Conservation (phyloP, 2,888 invertebrate genomes). For the Sympetrum striolatum region DNA sequence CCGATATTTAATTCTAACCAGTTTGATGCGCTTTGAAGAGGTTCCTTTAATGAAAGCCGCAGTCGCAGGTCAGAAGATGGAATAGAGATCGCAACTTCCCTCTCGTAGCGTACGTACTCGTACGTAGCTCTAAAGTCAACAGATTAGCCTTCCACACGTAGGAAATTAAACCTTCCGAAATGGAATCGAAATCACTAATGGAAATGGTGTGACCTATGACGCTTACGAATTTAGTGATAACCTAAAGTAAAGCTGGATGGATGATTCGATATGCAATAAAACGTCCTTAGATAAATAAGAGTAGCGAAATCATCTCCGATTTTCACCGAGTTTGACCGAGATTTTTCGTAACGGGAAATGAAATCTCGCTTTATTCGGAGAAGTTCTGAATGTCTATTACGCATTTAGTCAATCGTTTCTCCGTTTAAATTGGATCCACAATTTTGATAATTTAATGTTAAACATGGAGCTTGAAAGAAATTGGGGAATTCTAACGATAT, state of each 20-base stretch:
- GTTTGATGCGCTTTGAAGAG: neutral
- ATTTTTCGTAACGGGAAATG: too few relatives aligned
- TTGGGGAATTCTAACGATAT: too few relatives aligned
- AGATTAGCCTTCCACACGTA: slow-evolving; percentile 11
- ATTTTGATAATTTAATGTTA: too few relatives aligned
- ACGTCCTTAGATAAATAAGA: neutral
- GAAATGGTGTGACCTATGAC: neutral
- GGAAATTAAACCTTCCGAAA: slow-evolving; percentile 30
- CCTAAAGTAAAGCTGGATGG: neutral
- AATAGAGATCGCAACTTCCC: neutral
- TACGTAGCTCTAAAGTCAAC: slow-evolving; percentile 16
- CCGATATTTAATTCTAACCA: neutral
- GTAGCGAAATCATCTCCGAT: neutral
- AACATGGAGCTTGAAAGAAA: too few relatives aligned
- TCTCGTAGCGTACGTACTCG: too few relatives aligned
- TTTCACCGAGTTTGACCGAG: too few relatives aligned
- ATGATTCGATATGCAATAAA: neutral
- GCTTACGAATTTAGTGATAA: neutral
- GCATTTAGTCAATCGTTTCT: too few relatives aligned
- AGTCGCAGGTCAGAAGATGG: neutral
- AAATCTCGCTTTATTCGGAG: too few relatives aligned
- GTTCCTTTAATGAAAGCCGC: neutral
- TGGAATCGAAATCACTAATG: slow-evolving; percentile 34
- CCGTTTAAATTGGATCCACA: too few relatives aligned
- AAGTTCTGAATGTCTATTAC: too few relatives aligned